Evolutionary conservation across 2,113 vertebrate species (phyloP).

Genomic region (Bubalus kerabau): DNA sequence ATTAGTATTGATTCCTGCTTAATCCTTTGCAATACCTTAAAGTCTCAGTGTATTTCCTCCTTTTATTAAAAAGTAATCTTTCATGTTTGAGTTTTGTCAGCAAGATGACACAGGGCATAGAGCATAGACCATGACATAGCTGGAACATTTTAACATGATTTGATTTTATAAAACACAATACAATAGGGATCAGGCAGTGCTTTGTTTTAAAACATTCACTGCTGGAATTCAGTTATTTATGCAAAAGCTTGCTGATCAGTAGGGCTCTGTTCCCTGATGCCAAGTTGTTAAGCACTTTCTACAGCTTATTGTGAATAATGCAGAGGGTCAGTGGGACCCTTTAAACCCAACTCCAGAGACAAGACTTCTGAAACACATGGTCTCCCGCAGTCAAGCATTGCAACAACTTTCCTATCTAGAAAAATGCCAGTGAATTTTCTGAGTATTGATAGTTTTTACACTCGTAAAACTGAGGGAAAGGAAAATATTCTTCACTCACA

Average conservation of each 20-base stretch:
- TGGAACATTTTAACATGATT: constrained; percentile 2
- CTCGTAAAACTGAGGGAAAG: background rate
- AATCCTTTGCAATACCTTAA: background rate
- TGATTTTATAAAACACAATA: constrained; percentile 30
- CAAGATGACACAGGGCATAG: background rate
- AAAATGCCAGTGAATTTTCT: background rate
- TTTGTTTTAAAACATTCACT: constrained; percentile 4
- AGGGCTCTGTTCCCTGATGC: background rate
- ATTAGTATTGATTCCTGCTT: background rate
- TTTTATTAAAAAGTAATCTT: constrained; percentile 25
- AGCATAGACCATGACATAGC: background rate
- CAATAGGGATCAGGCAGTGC: background rate
- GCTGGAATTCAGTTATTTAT: constrained; percentile 17
- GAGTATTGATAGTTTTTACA: background rate
- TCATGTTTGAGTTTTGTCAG: background rate
- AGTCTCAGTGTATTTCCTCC: background rate
- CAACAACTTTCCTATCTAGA: background rate
- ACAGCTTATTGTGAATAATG: background rate
- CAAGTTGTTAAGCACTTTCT: constrained; percentile 14
- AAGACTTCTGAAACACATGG: background rate
- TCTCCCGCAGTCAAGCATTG: background rate
- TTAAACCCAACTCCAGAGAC: background rate
- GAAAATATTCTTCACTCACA: constrained; percentile 2
- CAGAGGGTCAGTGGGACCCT: background rate
- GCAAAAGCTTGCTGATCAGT: background rate